Percentiles rank a stretch among this genome's conserved stretches.
These are phyloP conservation scores for Toxotes chatareus DNA, from an alignment of 2,113 vertebrate species.

Conservation along the genomic window DNA sequence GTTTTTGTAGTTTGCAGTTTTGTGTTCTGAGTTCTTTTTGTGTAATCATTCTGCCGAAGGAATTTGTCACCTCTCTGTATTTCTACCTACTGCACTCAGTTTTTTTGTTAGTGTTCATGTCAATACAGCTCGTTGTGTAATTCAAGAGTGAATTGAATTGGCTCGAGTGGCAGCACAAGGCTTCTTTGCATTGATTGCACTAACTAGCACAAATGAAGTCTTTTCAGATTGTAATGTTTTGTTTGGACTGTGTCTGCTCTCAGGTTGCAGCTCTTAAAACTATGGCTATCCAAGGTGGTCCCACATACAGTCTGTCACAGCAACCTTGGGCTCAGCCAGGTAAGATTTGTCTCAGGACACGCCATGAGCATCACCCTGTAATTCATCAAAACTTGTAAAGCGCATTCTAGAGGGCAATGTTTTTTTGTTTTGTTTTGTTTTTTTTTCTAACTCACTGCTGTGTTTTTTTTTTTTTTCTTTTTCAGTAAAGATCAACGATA, in stretches of 20 bases:
- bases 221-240: slow-evolving; percentile 23
- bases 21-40: slow-evolving; percentile 19
- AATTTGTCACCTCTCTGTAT: not conserved
- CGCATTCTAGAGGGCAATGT: slow-evolving; percentile 58
- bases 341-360: slow-evolving; percentile 77
- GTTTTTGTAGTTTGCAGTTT: slow-evolving; percentile 9
- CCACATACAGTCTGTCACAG: slow-evolving; percentile 92
- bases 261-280: slow-evolving; percentile 94
- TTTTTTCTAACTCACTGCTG: slow-evolving; percentile 20
- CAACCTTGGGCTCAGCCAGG: slow-evolving; percentile 98
- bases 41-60: slow-evolving; percentile 12
- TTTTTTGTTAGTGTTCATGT: slow-evolving; percentile 12
- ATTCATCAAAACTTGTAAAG: slow-evolving; percentile 68
- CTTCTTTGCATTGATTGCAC: slow-evolving; percentile 13
- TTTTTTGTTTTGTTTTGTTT: slow-evolving; percentile 38
- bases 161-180: not conserved
- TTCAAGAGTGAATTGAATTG: slow-evolving; percentile 10
- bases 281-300: slow-evolving; percentile 94
- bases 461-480: slow-evolving; percentile 22
- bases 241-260: slow-evolving; percentile 39
- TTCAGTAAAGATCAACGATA: slow-evolving; percentile 95
- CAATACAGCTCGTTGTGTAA: slow-evolving; percentile 17
- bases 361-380: slow-evolving; percentile 35
- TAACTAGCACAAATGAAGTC: slow-evolving; percentile 12
- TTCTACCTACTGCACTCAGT: not conserved